Evolutionary conservation across 1,140 invertebrate genomes (phyloP), one percentile per base, ranked within the genome.

Genomic region (Caenorhabditis tropicalis): DNA sequence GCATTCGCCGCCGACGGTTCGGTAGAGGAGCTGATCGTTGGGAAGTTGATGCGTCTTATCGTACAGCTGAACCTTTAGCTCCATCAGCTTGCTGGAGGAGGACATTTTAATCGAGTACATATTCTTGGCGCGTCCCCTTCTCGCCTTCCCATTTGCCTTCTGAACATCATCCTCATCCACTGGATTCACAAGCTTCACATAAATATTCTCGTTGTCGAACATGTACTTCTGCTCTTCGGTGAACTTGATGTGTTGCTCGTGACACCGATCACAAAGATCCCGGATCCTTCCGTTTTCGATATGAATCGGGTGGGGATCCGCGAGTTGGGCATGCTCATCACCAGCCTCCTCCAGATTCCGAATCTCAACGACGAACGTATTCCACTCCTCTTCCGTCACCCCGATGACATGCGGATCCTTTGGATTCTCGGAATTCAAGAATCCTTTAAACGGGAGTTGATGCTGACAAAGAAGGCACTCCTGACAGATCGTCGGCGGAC

Each of bases 141-240:
- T n/a, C 19, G 65, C n/a, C n/a, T 74, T 74, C 15, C 65, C 65
- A n/a, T 74, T 74, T n/a, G 65, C 36, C 21, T 74, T 74, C 19
- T n/a, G 6, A 5, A 74, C n/a, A 46, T 74, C 65, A 9, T 74
- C 65, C 65, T 74, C 65, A 10, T 43, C 65, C 10, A 24, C 43
- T 10, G n/a, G n/a, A 74, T 74, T 74, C 6, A 74, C 36, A 24
- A 74, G 65, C 24, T 74, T 74, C 21, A 74, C 65, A 74, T 74
- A 74, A 6, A 74, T 74, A 21, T 39, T 74, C 65, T 74, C 65
- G n/a, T 74, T 74, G 10, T 74, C 65, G n/a, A 74, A 74, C 65
- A 74, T 43, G 65, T 74, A 74, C 19, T 74, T 74, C n/a, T 46
- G 65, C 36, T 74, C 65, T 24, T 74, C 65, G 6, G 65, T 74